Base-by-base conservation (phyloP, 2,113 vertebrate species). In the Podocnemis expansa region DNA sequence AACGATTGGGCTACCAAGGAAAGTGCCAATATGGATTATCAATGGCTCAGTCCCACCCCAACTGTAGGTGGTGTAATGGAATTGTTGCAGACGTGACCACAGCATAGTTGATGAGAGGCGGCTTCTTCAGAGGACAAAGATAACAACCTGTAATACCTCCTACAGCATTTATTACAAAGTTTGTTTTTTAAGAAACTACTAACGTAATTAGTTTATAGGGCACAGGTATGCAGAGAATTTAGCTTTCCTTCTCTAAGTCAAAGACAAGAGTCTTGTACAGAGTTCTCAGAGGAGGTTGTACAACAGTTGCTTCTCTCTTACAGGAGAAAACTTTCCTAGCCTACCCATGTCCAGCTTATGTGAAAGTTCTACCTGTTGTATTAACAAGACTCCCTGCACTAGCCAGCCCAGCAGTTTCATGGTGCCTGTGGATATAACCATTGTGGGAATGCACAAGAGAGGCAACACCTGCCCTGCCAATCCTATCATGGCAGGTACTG, bases 151-250 rank as follows among this genome's bases (percentile, higher is more conserved):
- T 41, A 87, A 79, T 41, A 31, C 88, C 25, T 21, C 87, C 52
- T 51, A 51, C 12, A 51, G 49, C 49, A 51, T 13, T 83, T 85
- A 89, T 43, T 70, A 82, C 73, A 85, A 91, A 82, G 52, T 75
- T 67, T 85, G 80, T 60, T 79, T 47, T 87, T 89, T 17, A 83
- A 90, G 76, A 94, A 85, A 81, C 41, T 13, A 47, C 49, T 51
- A 51, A 51, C 12, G 49, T 10, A 51, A 34, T 41, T 38, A 29
- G n/a, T 38, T 80, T 24, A 56, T 41, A 55, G 79, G 24, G 5
- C 52, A 55, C 38, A 54, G 13, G 8, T 10, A n/a, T 38, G 13
- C 31, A 52, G 34, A 54, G n/a, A 55, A 54, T 21, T n/a, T n/a
- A n/a, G n/a, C n/a, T n/a, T n/a, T n/a, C n/a, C n/a, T n/a, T n/a